Percentiles rank a stretch among this genome's conserved stretches.
Conservation (phyloP, 2,797 vertebrate species). For the Mormyrus proboscirostris region DNA sequence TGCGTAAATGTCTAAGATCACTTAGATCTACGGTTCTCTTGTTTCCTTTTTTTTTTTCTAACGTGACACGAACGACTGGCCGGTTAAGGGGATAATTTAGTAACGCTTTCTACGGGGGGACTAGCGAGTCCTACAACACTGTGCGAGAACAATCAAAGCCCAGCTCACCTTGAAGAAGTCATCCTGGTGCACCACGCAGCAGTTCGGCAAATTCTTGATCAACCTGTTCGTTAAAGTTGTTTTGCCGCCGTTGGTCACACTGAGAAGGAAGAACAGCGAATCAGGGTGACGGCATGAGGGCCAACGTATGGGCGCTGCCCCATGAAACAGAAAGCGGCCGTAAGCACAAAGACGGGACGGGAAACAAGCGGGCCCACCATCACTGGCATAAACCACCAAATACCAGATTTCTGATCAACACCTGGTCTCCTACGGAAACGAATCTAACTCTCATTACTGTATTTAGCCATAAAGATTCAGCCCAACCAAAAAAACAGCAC, state of each 20-base stretch:
- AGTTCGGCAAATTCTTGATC: slow-evolving; percentile 76
- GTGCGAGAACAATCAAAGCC: not conserved
- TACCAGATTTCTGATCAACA: not conserved
- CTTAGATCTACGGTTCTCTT: too few relatives aligned
- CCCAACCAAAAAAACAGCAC: not conserved
- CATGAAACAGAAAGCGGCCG: not conserved
- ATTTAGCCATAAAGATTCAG: not conserved
- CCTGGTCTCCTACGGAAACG: not conserved
- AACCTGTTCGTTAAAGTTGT: slow-evolving; percentile 82
- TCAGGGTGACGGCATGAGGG: not conserved
- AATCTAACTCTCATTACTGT: not conserved
- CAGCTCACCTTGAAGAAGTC: slow-evolving; percentile 89
- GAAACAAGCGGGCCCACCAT: not conserved
- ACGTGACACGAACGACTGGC: not conserved
- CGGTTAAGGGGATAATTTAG: not conserved
- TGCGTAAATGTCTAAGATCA: not conserved
- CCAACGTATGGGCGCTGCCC: not conserved
- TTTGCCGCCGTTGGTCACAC: slow-evolving; percentile 93
- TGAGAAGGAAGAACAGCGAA: slow-evolving; percentile 33
- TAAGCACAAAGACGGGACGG: not conserved
- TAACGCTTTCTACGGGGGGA: not conserved
- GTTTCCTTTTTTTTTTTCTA: not conserved
- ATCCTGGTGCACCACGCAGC: slow-evolving; percentile 90
- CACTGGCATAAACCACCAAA: not conserved
- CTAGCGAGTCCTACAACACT: not conserved